phyloP scores from a whole-genome alignment of 2,113 vertebrate genomes.

The Phycodurus eques region DNA sequence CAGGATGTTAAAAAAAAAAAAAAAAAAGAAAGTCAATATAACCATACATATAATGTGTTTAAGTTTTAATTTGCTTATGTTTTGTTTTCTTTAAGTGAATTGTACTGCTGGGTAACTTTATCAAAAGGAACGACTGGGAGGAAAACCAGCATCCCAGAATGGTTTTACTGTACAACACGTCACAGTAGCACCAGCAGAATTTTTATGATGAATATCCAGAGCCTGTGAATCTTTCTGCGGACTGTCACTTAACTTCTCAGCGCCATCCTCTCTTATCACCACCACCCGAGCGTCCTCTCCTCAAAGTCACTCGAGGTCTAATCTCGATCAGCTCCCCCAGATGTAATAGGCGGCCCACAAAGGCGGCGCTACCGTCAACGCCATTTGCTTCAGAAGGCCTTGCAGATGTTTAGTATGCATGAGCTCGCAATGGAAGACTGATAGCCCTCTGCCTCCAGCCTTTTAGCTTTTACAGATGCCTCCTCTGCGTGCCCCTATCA shows the following conservation, averaged over 20 bases:
- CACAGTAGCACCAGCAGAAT: too few relatives aligned
- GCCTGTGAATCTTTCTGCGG: background rate
- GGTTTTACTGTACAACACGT: too few relatives aligned
- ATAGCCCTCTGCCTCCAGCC: conserved; percentile 46
- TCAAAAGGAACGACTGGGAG: too few relatives aligned
- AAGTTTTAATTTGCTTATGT: too few relatives aligned
- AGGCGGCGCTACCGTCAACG: conserved; percentile 25
- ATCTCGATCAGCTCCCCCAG: conserved; percentile 15
- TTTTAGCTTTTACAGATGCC: conserved; percentile 52
- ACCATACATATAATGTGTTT: too few relatives aligned
- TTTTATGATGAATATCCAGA: background rate
- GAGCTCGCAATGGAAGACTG: conserved; percentile 40
- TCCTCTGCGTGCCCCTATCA: conserved; percentile 47
- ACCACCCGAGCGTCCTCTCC: background rate
- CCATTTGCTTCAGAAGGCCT: conserved; percentile 48
- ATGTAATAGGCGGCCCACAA: conserved; percentile 23
- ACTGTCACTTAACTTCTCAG: background rate
- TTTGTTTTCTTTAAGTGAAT: too few relatives aligned
- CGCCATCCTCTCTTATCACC: conserved; percentile 7
- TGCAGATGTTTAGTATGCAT: conserved; percentile 57
- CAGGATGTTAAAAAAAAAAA: too few relatives aligned
- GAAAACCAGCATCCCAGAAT: too few relatives aligned
- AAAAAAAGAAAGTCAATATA: too few relatives aligned
- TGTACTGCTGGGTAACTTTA: too few relatives aligned
- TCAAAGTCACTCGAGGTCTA: conserved; percentile 25